Evolutionary conservation across 1,140 invertebrate species (phyloP), one percentile per base, ranked within the genome.

Genomic region (Ceratoteleas bidentatus): DNA sequence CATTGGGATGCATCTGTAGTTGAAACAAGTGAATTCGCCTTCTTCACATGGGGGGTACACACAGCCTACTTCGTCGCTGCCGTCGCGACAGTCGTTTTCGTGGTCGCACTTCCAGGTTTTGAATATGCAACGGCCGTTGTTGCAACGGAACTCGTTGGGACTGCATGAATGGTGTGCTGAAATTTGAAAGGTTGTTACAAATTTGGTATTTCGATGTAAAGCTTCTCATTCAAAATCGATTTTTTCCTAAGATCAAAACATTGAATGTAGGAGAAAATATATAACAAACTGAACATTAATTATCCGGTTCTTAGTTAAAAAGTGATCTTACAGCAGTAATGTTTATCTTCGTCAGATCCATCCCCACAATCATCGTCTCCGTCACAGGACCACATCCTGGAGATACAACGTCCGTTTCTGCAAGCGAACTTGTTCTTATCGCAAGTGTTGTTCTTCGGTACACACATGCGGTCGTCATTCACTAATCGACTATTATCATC

Each of bases 311-410:
- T 24, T 24, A 24, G 4, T 24, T 24, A 2, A 1, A 24, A 24
- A 24, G 24, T 4, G 4, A 45, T 10, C 53, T 93, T 90, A 96
- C 95, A 93, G 89, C 98, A 99, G 87, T 98, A 99, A 85, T 96
- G 96, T 14, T 93, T 92, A 86, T 98, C 96, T 92, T 99, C 99
- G 89, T 99, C 98, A 2, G 96, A 96, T 24, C 95, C 96, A 89
- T 99, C 99, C 0, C 96, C 96, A 87, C 98, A 99, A 85, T 99
- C 97, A 82, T 98, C 96, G 80, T 99, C 98, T 0, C 96, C 96
- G 89, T 99, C 98, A 89, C 98, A 99, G 3, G 97, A 96, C 97
- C 98, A 99, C 93, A 98, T 96, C 54, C 97, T 92, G 0, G 96
- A 97, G 65, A 99, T 98, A 86, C 98, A 99, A 85, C 98, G 96